A percentile compares a stretch with the other conserved stretches of the same genome.
Conservation (phyloP, 2,113 vertebrate genomes). For the Zeus faber region DNA sequence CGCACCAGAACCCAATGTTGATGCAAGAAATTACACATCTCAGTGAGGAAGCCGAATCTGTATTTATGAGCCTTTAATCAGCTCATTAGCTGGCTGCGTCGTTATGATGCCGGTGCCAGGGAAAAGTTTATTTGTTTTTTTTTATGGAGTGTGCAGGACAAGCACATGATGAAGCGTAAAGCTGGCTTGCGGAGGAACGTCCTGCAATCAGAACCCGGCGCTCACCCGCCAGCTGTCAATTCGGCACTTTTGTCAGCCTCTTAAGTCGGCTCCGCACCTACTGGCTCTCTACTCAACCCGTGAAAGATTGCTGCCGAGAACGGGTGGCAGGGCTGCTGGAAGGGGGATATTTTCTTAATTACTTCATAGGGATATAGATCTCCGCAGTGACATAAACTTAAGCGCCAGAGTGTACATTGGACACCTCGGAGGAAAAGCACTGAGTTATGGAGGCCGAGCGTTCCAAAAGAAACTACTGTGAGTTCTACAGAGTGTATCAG, state of each 20-base stretch:
- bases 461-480: conserved; percentile 48
- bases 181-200: conserved; percentile 56
- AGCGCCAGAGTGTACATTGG: conserved; percentile 33
- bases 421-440: conserved; percentile 19
- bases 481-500: conserved; percentile 48
- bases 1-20: conserved; percentile 23
- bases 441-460: conserved; percentile 46
- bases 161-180: conserved; percentile 64
- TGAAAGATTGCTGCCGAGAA: conserved; percentile 5
- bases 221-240: conserved; percentile 50
- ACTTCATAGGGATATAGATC: conserved; percentile 50
- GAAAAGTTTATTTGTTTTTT: conserved; percentile 69
- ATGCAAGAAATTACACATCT: conserved; percentile 53
- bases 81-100: conserved; percentile 65
- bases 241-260: conserved; percentile 13
- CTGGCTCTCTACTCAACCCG: conserved; percentile 23
- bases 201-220: conserved; percentile 49
- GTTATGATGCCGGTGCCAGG: conserved; percentile 65
- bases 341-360: conserved; percentile 50
- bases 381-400: conserved; percentile 21
- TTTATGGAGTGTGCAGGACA: conserved; percentile 64
- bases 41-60: conserved; percentile 37
- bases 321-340: conserved; percentile 13
- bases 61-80: conserved; percentile 66
- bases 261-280: conserved; percentile 24